These are phyloP conservation scores for Kryptolebias marmoratus DNA, from an alignment of 2,113 vertebrate species.

Conservation along the genomic window DNA sequence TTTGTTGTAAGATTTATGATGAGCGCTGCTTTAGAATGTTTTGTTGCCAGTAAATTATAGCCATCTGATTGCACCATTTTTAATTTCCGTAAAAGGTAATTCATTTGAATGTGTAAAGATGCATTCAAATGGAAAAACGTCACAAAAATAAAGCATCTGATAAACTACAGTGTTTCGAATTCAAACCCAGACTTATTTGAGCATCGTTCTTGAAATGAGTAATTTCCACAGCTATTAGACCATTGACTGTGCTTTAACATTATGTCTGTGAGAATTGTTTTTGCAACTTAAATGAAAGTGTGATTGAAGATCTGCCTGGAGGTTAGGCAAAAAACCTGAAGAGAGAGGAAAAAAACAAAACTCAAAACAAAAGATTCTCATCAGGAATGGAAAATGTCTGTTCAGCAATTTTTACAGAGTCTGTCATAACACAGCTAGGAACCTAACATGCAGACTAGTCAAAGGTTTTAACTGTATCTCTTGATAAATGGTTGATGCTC, in stretches of 20 bases:
- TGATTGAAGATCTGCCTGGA: background rate
- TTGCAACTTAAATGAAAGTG: background rate
- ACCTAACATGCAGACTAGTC: too few relatives aligned
- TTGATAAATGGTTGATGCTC: background rate
- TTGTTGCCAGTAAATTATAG: conserved; percentile 32
- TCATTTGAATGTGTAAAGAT: conserved; percentile 11
- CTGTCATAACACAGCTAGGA: background rate
- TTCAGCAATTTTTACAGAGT: background rate
- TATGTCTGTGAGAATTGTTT: background rate
- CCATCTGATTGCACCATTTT: conserved; percentile 22
- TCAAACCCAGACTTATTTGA: background rate
- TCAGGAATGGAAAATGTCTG: background rate
- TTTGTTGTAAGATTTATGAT: conserved; percentile 61
- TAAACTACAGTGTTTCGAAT: background rate
- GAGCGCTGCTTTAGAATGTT: conserved; percentile 35
- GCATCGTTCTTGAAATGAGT: background rate
- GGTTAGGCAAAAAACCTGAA: background rate
- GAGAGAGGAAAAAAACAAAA: background rate
- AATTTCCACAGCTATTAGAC: background rate
- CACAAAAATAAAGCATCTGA: too few relatives aligned
- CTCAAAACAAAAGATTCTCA: background rate
- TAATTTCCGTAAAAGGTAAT: conserved; percentile 17
- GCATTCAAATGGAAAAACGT: too few relatives aligned
- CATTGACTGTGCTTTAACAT: background rate
- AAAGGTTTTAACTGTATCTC: background rate